Evolutionary conservation across 2,888 invertebrate species (phyloP).

Genomic region (Sarcophaga rosellei): DNA sequence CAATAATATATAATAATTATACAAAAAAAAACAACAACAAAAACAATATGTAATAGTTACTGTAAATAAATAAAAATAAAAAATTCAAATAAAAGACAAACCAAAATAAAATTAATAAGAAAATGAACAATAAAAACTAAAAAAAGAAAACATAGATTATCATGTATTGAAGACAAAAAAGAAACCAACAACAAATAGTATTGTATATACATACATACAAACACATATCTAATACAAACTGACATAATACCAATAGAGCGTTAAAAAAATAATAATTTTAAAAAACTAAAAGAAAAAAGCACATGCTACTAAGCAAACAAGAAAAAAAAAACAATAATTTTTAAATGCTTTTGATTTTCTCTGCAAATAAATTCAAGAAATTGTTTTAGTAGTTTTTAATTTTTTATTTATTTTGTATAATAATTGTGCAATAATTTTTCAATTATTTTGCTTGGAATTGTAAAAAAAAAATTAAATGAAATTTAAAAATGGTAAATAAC

Average conservation of each 20-base stretch:
- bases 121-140: slow-evolving; percentile 16
- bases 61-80: not conserved
- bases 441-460: slow-evolving; percentile 7
- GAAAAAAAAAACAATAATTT: slow-evolving; percentile 26
- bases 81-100: not conserved
- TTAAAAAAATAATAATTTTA: slow-evolving; percentile 24
- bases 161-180: slow-evolving; percentile 9
- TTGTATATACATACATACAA: not conserved
- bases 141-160: not conserved
- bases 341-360: not conserved
- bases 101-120: not conserved
- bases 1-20: not conserved
- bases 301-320: slow-evolving; percentile 42
- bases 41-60: not conserved
- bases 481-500: too few relatives aligned
- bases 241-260: slow-evolving; percentile 53
- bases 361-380: not conserved
- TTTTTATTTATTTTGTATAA: not conserved
- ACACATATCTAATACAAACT: slow-evolving; percentile 31
- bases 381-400: not conserved
- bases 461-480: too few relatives aligned
- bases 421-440: slow-evolving; percentile 27
- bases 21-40: not conserved
- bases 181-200: slow-evolving; percentile 17
- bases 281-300: slow-evolving; percentile 28